These are phyloP conservation scores for Cremastinae sp. DNA, from an alignment of 2,888 invertebrate species.

Conservation along the genomic window DNA sequence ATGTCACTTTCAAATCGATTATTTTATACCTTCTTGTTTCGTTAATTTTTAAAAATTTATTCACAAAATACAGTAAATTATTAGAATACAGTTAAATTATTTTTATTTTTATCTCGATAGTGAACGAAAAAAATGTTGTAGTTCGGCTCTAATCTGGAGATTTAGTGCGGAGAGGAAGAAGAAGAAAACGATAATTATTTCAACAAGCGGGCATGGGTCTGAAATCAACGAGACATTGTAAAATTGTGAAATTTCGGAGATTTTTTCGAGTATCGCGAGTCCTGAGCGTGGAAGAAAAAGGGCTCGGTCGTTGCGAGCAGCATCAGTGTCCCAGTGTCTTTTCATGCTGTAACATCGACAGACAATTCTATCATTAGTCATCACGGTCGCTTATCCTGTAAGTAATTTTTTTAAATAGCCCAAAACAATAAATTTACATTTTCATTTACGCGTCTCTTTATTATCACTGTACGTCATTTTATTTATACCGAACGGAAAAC, in stretches of 20 bases:
- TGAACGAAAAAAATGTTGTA: too few species aligned
- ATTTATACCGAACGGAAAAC: too few species aligned
- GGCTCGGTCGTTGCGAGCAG: constrained; percentile 36
- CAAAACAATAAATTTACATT: too few species aligned
- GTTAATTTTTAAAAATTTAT: too few species aligned
- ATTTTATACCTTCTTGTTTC: too few species aligned
- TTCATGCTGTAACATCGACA: constrained; percentile 62
- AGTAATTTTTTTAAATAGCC: constrained; percentile 28
- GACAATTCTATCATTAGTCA: constrained; percentile 46
- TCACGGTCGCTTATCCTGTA: constrained; percentile 42
- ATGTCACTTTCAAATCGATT: too few species aligned
- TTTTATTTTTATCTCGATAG: too few species aligned
- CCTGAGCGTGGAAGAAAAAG: constrained; percentile 47
- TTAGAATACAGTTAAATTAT: too few species aligned
- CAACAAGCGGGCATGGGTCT: constrained; percentile 81
- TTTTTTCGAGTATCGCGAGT: constrained; percentile 73
- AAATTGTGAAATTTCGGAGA: constrained; percentile 82
- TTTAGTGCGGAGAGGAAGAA: constrained; percentile 7
- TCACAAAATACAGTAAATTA: too few species aligned
- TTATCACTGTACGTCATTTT: too few species aligned
- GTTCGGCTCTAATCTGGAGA: constrained; percentile 10
- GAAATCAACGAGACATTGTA: constrained; percentile 82
- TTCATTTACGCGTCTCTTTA: too few species aligned
- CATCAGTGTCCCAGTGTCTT: constrained; percentile 71
- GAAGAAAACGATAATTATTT: constrained; percentile 5